Percentiles rank a stretch among this genome's conserved stretches.
These are phyloP conservation scores for Callionymus lyra DNA, from an alignment of 2,113 vertebrate species.

Conservation along the genomic window DNA sequence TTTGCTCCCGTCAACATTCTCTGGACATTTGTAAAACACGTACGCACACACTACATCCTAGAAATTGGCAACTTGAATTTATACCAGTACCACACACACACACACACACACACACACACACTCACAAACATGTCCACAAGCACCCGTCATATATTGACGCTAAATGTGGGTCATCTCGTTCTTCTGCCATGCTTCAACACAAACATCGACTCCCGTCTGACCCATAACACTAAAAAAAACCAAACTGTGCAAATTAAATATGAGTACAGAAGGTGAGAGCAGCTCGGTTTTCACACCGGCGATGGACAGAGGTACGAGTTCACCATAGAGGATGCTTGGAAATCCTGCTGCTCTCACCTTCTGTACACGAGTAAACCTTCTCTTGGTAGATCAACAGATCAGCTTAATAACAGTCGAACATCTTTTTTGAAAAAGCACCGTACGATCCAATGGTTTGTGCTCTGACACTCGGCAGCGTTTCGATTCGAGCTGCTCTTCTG, in stretches of 20 bases:
- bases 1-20: conserved; percentile 1
- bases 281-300: background rate
- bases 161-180: too few relatives aligned
- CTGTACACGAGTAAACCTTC: background rate
- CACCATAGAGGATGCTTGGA: background rate
- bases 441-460: background rate
- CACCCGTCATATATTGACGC: background rate
- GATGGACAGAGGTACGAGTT: background rate
- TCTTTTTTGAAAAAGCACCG: background rate
- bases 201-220: conserved; percentile 8
- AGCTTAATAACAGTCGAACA: too few relatives aligned
- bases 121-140: conserved; percentile 1
- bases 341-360: conserved; percentile 4
- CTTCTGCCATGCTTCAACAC: background rate
- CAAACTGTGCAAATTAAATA: conserved; percentile 49
- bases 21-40: too few relatives aligned
- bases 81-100: conserved; percentile 17
- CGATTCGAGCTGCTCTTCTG: conserved; percentile 17
- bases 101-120: conserved; percentile 11
- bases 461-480: background rate
- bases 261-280: conserved; percentile 3
- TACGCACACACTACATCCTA: conserved; percentile 28
- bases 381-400: conserved; percentile 1
- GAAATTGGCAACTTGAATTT: conserved; percentile 36
- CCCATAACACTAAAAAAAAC: conserved; percentile 9